Conservation (phyloP, 2,797 vertebrate species). For the Muscicapa striata region DNA sequence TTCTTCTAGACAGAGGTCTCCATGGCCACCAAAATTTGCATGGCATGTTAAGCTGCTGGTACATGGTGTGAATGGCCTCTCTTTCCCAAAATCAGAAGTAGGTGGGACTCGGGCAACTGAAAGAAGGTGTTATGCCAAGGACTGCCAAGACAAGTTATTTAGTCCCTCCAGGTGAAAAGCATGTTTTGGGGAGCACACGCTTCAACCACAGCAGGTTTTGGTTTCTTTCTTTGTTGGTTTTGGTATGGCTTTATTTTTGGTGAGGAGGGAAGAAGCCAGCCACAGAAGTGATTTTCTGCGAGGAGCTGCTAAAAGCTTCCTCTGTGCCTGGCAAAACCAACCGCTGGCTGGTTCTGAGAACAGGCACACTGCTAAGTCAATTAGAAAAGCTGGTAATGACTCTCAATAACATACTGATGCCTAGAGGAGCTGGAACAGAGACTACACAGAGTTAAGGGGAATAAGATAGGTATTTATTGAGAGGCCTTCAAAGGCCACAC, state of each 20-base stretch:
- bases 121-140: neutral
- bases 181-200: rapidly evolving
- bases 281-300: neutral
- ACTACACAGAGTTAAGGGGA: too few relatives aligned
- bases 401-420: too few relatives aligned
- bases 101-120: neutral
- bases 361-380: too few relatives aligned
- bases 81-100: neutral
- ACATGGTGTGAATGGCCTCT: rapidly evolving
- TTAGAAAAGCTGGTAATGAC: too few relatives aligned
- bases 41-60: neutral
- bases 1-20: neutral
- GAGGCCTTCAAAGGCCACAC: too few relatives aligned
- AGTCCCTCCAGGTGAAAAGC: rapidly evolving
- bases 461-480: too few relatives aligned
- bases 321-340: neutral
- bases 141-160: neutral
- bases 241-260: neutral
- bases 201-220: neutral
- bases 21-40: neutral
- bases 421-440: too few relatives aligned
- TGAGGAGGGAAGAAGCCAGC: neutral
- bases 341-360: too few relatives aligned
- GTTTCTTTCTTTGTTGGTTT: neutral
- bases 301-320: neutral